Base-by-base conservation (phyloP, 2,888 invertebrate genomes). In the Acrobasis consociella region DNA sequence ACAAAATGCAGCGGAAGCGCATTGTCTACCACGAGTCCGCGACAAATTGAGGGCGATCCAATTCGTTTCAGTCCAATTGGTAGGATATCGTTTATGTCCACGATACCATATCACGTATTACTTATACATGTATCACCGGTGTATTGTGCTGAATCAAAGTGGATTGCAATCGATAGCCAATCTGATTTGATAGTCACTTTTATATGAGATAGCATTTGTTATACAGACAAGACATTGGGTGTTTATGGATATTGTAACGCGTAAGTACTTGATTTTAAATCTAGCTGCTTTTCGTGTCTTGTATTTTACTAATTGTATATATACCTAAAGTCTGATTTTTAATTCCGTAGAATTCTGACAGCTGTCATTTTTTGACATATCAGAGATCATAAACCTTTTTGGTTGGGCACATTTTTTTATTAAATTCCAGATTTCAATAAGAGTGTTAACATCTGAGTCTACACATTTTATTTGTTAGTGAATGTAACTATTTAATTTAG, bases 31-130 rank as follows among this genome's bases (percentile, higher is more conserved):
- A 52, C 50, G 51, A 39, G 79, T 81, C 84, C 75, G 75, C 77
- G 78, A 82, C 86, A 86, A 89, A 90, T 86, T 82, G 91, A 90
- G 91, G 87, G 89, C 90, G 87, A 88, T 84, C 85, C 91, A 89
- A 91, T 91, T 90, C 89, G 91, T 90, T 91, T 87, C 91, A 90
- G 86, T 90, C 90, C 89, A 89, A 91, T 91, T 91, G 90, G 86
- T 83, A 81, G 87, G 84, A 83, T 89, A 89, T 88, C 90, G 87
- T 87, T 87, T 87, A 86, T 87, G 85, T 86, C 78, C 83, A 82
- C 83, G 86, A 83, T 85, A 83, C 79, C 81, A 82, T 84, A 82
- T 81, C 81, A 72, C 73, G 75, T 74, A 78, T 75, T 73, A 67
- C 72, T 72, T 72, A 76, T 76, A 77, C 74, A 69, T 74, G 74